Evolutionary conservation across 2,888 invertebrate genomes (phyloP), one percentile per base, ranked within the genome.

Genomic region (Dorcus hopei): DNA sequence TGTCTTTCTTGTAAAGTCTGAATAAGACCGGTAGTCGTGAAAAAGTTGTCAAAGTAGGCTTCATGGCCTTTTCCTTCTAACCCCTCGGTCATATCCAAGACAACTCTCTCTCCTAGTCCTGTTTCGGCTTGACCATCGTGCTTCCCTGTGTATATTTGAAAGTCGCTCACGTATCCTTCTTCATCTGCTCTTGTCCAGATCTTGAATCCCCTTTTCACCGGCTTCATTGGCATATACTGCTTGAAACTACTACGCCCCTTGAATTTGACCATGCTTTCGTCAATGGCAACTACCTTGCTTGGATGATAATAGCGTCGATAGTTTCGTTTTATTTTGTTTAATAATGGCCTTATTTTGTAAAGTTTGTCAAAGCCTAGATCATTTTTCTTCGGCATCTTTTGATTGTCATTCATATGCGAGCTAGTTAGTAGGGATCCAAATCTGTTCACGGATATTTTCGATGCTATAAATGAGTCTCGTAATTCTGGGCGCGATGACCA

Each of bases 71-170:
- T n/a, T n/a, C n/a, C n/a, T n/a, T n/a, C n/a, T n/a, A n/a, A n/a
- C n/a, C n/a, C n/a, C n/a, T n/a, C n/a, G n/a, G n/a, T n/a, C n/a
- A n/a, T n/a, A n/a, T n/a, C n/a, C n/a, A n/a, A n/a, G n/a, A n/a
- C n/a, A 14, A 14, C 14, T 14, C 19, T 19, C 19, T 19, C 3
- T 3, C 19, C 19, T 19, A 19, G 3, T 19, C 19, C 19, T 19
- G 19, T 19, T 3, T 19, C 19, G 3, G 19, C 3, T 19, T 19
- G 19, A 3, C 19, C 2, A 2, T 19, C 3, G 19, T 19, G 19
- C 63, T 77, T 78, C 3, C 72, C 70, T 8, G 64, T 68, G 47
- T 70, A 70, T 9, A 71, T 65, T 23, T 71, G 63, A 65, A 74
- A 73, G 43, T 70, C 50, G 41, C 42, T 63, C 8, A 68, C 51